A percentile compares a stretch with the other conserved stretches of the same genome.
Conservation (phyloP, 2,113 vertebrate species). For the Eclectus roratus region DNA sequence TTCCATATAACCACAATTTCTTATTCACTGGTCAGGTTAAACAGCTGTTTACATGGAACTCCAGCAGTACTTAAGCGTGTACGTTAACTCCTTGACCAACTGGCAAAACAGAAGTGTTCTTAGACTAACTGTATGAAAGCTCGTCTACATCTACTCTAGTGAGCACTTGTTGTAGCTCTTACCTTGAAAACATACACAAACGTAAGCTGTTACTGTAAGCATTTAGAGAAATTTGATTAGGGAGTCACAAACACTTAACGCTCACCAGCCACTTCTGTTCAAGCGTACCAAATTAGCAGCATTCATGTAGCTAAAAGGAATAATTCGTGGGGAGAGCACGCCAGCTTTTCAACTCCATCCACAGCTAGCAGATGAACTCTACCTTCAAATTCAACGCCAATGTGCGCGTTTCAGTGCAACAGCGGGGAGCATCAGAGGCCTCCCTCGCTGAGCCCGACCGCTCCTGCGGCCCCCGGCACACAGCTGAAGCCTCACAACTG, state of each 20-base stretch:
- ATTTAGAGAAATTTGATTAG: neutral
- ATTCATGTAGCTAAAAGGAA: neutral
- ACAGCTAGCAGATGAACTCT: neutral
- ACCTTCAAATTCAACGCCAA: neutral
- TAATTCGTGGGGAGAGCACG: neutral
- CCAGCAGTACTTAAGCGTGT: neutral
- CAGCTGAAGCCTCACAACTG: neutral
- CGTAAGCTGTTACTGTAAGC: neutral
- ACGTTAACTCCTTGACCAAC: neutral
- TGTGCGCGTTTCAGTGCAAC: accelerated
- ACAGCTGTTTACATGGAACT: neutral
- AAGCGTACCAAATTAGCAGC: neutral
- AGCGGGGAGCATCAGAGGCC: neutral
- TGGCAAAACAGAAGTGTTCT: neutral
- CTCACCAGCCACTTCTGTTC: neutral
- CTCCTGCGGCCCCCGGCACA: neutral
- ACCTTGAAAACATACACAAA: neutral
- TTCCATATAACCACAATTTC: neutral
- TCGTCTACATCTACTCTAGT: neutral
- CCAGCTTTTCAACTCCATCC: neutral
- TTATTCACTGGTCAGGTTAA: neutral
- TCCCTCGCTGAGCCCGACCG: neutral
- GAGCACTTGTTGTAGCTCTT: neutral
- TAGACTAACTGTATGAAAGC: neutral
- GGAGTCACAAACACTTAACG: neutral